Evolutionary conservation across 2,113 vertebrate species (phyloP), one percentile per base, ranked within the genome.

Genomic region (Piliocolobus tephrosceles): DNA sequence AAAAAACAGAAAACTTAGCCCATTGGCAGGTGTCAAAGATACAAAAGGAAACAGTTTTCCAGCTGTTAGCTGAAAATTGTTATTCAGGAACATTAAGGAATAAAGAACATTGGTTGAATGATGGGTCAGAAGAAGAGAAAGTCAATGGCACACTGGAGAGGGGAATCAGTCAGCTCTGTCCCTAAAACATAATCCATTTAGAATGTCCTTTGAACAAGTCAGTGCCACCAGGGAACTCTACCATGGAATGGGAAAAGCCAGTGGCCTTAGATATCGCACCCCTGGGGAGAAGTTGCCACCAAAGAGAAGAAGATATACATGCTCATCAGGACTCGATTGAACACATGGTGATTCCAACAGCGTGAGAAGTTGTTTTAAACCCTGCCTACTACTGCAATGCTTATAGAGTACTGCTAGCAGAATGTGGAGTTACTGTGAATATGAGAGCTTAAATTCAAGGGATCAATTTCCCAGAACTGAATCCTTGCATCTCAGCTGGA

Each of bases 301-400:
- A 64, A 66, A 22, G 9, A 87, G 13, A 84, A 18, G 32, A 91
- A 83, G 61, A 90, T 79, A 30, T 23, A 68, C 35, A 40, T 30
- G 5, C 38, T 85, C 55, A 68, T 16, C 11, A 81, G 35, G 38
- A 81, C 13, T 88, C 22, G 27, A 61, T 18, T 61, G 45, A 79
- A 84, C 18, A 72, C 38, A 35, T 8, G 55, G 27, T 64, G 10
- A 73, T 79, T 94, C 40, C 32, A 80, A 4, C 38, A 79, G 38
- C 96, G 12, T 75, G 64, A 38, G 70, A 85, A 85, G 66, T 95
- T 88, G 55, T 20, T 78, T 91, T 35, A 90, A 68, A 43, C 90
- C 68, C 38, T 47, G 6, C 52, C 88, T 32, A 66, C 32, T 50
- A 58, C 61, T 79, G 13, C 66, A 79, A 73, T 84, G 43, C 40